These are phyloP conservation scores for Neoseiulus cucumeris DNA, from an alignment of 1,140 invertebrate species.

Conservation along the genomic window DNA sequence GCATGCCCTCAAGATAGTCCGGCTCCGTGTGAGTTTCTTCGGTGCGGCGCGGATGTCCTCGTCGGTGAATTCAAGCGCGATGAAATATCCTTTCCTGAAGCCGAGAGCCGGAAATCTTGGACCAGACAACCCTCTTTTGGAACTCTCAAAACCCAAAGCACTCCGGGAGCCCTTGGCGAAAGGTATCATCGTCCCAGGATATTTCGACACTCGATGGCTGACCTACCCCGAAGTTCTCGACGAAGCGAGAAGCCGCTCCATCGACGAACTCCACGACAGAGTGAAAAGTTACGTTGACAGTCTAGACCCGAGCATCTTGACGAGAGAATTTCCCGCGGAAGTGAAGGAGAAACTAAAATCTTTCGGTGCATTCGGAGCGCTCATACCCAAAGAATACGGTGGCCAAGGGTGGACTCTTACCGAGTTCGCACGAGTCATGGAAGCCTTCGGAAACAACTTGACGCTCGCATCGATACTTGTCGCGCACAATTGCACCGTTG, in stretches of 20 bases:
- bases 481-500: conserved; percentile 23
- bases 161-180: too few relatives aligned
- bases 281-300: not conserved
- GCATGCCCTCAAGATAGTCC: too few relatives aligned
- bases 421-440: conserved; percentile 35
- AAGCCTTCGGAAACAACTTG: conserved; percentile 32
- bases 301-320: not conserved
- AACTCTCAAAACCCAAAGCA: too few relatives aligned
- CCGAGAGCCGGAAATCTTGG: too few relatives aligned
- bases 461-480: conserved; percentile 9
- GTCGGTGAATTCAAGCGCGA: too few relatives aligned
- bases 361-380: conserved; percentile 36
- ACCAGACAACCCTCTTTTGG: too few relatives aligned
- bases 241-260: not conserved
- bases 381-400: conserved; percentile 30
- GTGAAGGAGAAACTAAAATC: conserved; percentile 31
- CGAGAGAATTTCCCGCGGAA: conserved; percentile 26
- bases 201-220: not conserved
- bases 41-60: too few relatives aligned
- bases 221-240: conserved; percentile 7
- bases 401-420: conserved; percentile 30
- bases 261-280: not conserved
- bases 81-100: too few relatives aligned
- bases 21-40: too few relatives aligned
- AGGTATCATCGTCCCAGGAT: too few relatives aligned